A percentile compares a stretch with the other conserved stretches of the same genome.
Evolutionary conservation across 2,113 vertebrate species (phyloP).

Genomic region (Australoheros scitulus): DNA sequence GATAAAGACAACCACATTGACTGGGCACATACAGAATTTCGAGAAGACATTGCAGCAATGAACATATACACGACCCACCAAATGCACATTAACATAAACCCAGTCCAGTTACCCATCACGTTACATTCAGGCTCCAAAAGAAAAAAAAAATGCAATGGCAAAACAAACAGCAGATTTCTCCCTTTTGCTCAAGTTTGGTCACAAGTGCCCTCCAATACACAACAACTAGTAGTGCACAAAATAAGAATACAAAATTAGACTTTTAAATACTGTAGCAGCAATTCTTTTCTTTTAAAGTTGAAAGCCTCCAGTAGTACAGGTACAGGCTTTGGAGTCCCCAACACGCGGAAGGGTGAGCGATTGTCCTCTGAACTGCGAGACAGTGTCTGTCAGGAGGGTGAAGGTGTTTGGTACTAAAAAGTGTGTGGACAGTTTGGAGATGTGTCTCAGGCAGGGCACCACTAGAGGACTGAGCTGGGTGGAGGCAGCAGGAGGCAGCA

Average conservation of each 20-base stretch:
- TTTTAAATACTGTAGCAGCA: slow-evolving; percentile 87
- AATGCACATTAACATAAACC: slow-evolving; percentile 61
- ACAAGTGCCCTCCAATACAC: slow-evolving; percentile 76
- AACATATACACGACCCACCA: slow-evolving; percentile 68
- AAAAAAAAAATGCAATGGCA: slow-evolving; percentile 63
- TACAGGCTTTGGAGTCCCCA: slow-evolving; percentile 70
- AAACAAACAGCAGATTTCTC: slow-evolving; percentile 79
- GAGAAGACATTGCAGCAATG: slow-evolving; percentile 70
- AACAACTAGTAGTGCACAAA: slow-evolving; percentile 84
- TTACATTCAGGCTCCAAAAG: slow-evolving; percentile 78
- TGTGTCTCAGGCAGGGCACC: slow-evolving; percentile 38
- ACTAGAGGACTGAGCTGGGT: slow-evolving; percentile 27
- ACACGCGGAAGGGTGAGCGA: slow-evolving; percentile 65
- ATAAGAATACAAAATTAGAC: slow-evolving; percentile 83
- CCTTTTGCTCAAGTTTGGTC: slow-evolving; percentile 82
- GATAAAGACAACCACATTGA: slow-evolving; percentile 65
- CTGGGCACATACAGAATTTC: slow-evolving; percentile 65
- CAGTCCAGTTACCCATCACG: slow-evolving; percentile 67
- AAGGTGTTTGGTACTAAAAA: slow-evolving; percentile 56
- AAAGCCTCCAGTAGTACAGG: slow-evolving; percentile 74
- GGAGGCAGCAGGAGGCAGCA: slow-evolving; percentile 60
- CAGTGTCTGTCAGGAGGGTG: slow-evolving; percentile 54
- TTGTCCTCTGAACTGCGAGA: slow-evolving; percentile 76
- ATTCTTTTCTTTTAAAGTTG: slow-evolving; percentile 72
- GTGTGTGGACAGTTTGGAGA: slow-evolving; percentile 58